These are phyloP conservation scores for Oncopodura yosiiana DNA, from an alignment of 1,140 invertebrate species.

Conservation along the genomic window DNA sequence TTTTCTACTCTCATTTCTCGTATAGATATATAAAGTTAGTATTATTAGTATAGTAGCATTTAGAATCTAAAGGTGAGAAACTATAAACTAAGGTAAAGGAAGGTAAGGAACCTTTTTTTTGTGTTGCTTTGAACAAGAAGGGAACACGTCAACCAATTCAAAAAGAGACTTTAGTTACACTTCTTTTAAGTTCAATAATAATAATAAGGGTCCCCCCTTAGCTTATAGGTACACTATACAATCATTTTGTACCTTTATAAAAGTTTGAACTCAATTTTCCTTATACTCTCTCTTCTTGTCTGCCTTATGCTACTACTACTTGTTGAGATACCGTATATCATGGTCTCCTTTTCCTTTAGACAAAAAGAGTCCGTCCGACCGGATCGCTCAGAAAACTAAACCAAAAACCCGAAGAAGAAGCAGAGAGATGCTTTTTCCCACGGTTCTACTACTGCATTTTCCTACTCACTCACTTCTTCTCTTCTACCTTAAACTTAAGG, in stretches of 20 bases:
- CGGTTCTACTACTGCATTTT: conserved; percentile 2
- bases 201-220: conserved; percentile 8
- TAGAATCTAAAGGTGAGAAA: conserved; percentile 2
- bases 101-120: background rate
- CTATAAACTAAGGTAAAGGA: no score
- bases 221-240: no score
- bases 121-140: background rate
- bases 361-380: no score
- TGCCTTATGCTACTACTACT: conserved; percentile 9
- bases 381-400: background rate
- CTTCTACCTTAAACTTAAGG: background rate
- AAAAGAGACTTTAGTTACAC: conserved; percentile 11
- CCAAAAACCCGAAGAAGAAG: background rate
- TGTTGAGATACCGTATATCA: no score
- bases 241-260: background rate
- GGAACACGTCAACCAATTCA: background rate
- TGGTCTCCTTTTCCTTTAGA: no score
- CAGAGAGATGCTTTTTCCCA: background rate
- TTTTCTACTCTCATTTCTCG: no score
- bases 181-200: conserved; percentile 8
- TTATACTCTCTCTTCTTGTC: background rate
- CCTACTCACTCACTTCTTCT: background rate
- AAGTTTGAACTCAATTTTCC: conserved; percentile 5
- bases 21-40: no score
- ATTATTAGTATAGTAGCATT: background rate